A percentile compares a stretch with the other conserved stretches of the same genome.
Evolutionary conservation across 1,140 invertebrate genomes (phyloP).

Genomic region (Drosophila malerkotliana): DNA sequence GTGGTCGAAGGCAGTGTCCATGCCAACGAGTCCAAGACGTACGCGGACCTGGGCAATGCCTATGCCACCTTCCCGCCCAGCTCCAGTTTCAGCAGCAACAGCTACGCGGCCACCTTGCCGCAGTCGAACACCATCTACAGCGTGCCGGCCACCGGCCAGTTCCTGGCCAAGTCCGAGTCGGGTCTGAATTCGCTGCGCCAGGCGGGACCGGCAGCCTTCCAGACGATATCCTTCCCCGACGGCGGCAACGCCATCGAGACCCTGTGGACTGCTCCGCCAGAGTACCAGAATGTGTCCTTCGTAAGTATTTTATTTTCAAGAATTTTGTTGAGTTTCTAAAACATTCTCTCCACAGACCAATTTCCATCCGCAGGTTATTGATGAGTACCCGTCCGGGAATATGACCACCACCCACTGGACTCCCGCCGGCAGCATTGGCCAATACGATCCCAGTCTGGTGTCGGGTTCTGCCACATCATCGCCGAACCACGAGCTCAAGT

Average conservation of each 20-base stretch:
- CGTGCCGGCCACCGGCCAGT: constrained; percentile 52
- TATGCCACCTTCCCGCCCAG: constrained; percentile 59
- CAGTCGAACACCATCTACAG: constrained; percentile 73
- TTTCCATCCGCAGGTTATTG: constrained; percentile 77
- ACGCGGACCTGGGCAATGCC: constrained; percentile 76
- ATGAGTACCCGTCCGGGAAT: constrained; percentile 61
- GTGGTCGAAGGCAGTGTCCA: constrained; percentile 60
- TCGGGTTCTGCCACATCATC: constrained; percentile 38
- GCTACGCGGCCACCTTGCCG: constrained; percentile 55
- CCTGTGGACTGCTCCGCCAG: constrained; percentile 56
- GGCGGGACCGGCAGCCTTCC: constrained; percentile 49
- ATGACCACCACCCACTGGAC: constrained; percentile 67
- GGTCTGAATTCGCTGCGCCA: constrained; percentile 62
- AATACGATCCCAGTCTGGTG: constrained; percentile 58
- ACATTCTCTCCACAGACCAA: constrained; percentile 41
- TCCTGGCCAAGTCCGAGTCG: constrained; percentile 72
- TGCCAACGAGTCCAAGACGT: constrained; percentile 75
- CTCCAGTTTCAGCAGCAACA: constrained; percentile 60
- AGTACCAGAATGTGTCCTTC: constrained; percentile 62
- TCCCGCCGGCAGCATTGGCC: constrained; percentile 35
- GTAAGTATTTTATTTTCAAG: constrained; percentile 52
- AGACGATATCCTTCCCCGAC: constrained; percentile 58
- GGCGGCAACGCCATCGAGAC: constrained; percentile 39
- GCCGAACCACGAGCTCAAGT: constrained; percentile 60
- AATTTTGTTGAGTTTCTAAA: not conserved